phyloP scores from a whole-genome alignment of 2,888 invertebrate species.

The Aphrophora alni region DNA sequence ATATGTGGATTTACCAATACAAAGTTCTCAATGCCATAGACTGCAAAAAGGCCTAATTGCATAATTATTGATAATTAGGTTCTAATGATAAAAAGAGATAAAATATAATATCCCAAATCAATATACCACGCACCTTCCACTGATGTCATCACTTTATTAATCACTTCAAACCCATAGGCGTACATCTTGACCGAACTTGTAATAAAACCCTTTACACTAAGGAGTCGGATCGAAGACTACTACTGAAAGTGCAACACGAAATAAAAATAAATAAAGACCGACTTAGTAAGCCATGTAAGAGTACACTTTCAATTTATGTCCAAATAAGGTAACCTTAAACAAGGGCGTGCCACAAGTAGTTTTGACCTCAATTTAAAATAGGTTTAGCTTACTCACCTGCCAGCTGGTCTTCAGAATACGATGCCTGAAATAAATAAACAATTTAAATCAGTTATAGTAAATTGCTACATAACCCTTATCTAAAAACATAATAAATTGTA shows the following conservation, averaged over 20 bases:
- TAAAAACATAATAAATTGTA: neutral
- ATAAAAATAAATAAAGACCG: constrained; percentile 9
- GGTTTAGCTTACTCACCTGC: constrained; percentile 74
- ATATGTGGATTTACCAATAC: no score
- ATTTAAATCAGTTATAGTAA: neutral
- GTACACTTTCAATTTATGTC: constrained; percentile 54
- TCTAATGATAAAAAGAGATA: no score
- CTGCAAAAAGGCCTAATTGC: no score
- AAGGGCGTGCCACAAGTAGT: constrained; percentile 52
- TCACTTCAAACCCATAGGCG: constrained; percentile 69
- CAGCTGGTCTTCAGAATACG: constrained; percentile 89
- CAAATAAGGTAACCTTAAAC: constrained; percentile 55
- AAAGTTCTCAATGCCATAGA: no score
- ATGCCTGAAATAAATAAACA: constrained; percentile 68
- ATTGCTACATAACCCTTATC: neutral
- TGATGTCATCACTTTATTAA: constrained; percentile 74
- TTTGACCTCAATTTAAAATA: constrained; percentile 58
- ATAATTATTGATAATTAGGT: no score
- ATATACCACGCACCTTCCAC: constrained; percentile 77
- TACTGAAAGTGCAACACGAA: neutral
- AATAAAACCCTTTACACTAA: constrained; percentile 24
- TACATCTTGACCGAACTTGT: constrained; percentile 63
- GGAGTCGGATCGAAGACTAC: neutral
- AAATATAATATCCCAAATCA: no score
- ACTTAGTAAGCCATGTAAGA: constrained; percentile 45